These are phyloP conservation scores for Luidia sarsii DNA, from an alignment of 53 echinoderm and acorn worm genomes.

Conservation along the genomic window DNA sequence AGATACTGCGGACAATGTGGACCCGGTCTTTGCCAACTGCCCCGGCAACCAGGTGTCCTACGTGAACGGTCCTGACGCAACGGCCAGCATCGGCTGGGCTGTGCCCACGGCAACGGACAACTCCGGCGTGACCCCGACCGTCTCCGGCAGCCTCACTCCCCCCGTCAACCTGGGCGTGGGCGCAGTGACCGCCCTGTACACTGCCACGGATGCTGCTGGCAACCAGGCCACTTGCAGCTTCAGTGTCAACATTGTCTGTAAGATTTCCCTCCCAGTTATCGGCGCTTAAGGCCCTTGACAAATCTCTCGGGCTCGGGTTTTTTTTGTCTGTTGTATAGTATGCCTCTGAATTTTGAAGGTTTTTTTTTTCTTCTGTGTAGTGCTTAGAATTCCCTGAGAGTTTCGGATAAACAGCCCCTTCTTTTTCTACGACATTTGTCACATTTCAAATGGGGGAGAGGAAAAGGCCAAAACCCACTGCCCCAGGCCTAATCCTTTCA, in stretches of 20 bases:
- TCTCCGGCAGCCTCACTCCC: conserved; percentile 19
- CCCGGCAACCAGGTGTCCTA: conserved; percentile 36
- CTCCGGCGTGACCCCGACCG: conserved; percentile 28
- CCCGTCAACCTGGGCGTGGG: conserved; percentile 38
- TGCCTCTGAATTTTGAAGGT: too few relatives aligned
- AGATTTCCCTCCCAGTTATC: too few relatives aligned
- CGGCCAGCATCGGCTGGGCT: conserved; percentile 41
- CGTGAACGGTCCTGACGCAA: conserved; percentile 15
- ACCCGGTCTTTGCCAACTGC: conserved; percentile 60
- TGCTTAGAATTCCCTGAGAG: too few relatives aligned
- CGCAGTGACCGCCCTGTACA: conserved; percentile 53
- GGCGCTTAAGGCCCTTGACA: too few relatives aligned
- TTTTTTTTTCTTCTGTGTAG: too few relatives aligned
- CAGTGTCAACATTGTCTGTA: conserved; percentile 54
- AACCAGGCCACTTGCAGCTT: conserved; percentile 59
- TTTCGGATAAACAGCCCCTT: too few relatives aligned
- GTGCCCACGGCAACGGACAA: conserved; percentile 42
- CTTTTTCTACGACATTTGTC: too few relatives aligned
- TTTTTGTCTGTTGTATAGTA: too few relatives aligned
- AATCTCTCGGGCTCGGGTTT: too few relatives aligned
- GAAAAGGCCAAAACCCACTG: too few relatives aligned
- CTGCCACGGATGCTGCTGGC: conserved; percentile 68
- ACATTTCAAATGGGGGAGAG: too few relatives aligned
- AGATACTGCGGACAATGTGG: conserved; percentile 12
- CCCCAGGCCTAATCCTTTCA: too few relatives aligned